Evolutionary conservation across 2,113 vertebrate genomes (phyloP).

Genomic region (Chroicocephalus ridibundus): DNA sequence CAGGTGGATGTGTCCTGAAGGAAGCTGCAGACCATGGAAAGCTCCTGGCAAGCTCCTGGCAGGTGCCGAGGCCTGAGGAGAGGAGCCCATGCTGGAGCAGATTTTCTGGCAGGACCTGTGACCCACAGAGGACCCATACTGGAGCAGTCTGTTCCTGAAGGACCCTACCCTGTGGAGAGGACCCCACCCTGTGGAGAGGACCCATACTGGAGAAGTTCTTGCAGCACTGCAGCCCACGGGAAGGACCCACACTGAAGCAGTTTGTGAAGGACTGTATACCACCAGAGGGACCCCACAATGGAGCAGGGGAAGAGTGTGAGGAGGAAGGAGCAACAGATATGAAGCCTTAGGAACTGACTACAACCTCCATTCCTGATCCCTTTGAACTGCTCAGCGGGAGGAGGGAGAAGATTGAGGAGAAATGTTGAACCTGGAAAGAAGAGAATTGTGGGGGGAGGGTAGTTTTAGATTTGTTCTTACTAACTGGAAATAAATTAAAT

Average conservation of each 20-base stretch:
- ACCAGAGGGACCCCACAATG: accelerated
- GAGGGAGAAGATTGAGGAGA: neutral
- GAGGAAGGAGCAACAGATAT: neutral
- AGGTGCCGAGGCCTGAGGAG: accelerated
- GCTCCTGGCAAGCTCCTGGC: neutral
- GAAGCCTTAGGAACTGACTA: neutral
- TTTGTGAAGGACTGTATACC: neutral
- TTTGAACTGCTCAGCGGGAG: accelerated
- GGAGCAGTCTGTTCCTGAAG: neutral
- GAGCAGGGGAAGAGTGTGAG: neutral
- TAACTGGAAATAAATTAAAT: neutral
- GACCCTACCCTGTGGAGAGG: neutral
- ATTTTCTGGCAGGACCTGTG: neutral
- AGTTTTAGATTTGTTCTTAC: neutral
- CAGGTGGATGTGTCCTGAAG: neutral
- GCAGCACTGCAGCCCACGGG: accelerated
- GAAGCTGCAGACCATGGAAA: neutral
- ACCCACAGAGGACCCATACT: accelerated
- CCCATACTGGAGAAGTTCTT: neutral
- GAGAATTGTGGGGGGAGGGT: accelerated
- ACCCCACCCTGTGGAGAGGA: neutral
- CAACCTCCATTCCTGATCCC: neutral
- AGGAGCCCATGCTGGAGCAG: accelerated
- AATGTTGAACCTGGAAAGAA: neutral
- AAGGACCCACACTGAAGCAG: neutral